Percentiles rank a stretch among this genome's conserved stretches.
Evolutionary conservation across 2,888 invertebrate species (phyloP).

Genomic region (Chrysopilus asiliformis): DNA sequence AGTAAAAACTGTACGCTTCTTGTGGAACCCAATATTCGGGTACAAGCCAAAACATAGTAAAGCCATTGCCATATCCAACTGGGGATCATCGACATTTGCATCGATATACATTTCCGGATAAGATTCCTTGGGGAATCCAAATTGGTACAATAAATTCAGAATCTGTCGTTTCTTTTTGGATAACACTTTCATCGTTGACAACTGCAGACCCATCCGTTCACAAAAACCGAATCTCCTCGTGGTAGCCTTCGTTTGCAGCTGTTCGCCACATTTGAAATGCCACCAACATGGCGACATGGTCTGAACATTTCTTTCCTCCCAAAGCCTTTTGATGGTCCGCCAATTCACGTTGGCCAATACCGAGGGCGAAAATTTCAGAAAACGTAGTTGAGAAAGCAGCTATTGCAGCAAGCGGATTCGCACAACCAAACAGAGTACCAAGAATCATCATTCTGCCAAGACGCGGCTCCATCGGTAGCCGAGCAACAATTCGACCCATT

Average conservation of each 20-base stretch:
- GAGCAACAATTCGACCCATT: slow-evolving; percentile 83
- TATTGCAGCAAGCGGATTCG: slow-evolving; percentile 84
- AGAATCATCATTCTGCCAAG: slow-evolving; percentile 95
- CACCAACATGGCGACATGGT: slow-evolving; percentile 89
- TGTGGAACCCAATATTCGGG: slow-evolving; percentile 92
- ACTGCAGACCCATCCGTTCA: slow-evolving; percentile 78
- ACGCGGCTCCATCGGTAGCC: slow-evolving; percentile 89
- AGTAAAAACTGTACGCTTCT: slow-evolving; percentile 89
- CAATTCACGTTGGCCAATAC: slow-evolving; percentile 59
- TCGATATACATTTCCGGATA: slow-evolving; percentile 62
- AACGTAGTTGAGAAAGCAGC: slow-evolving; percentile 93
- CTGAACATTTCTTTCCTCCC: slow-evolving; percentile 77
- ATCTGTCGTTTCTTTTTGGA: slow-evolving; percentile 77
- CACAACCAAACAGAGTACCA: slow-evolving; percentile 80
- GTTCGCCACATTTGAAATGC: slow-evolving; percentile 77
- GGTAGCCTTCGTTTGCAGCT: slow-evolving; percentile 52
- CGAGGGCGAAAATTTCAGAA: slow-evolving; percentile 83
- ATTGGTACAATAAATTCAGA: slow-evolving; percentile 49
- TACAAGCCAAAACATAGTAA: slow-evolving; percentile 85
- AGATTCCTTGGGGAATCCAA: slow-evolving; percentile 85
- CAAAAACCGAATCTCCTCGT: slow-evolving; percentile 73
- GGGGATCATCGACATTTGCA: slow-evolving; percentile 60
- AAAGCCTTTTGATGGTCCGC: slow-evolving; percentile 74
- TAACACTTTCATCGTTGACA: slow-evolving; percentile 81
- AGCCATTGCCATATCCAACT: slow-evolving; percentile 70